These are phyloP conservation scores for Sebastes nivosus DNA, from an alignment of 2,797 vertebrate genomes.

Conservation along the genomic window DNA sequence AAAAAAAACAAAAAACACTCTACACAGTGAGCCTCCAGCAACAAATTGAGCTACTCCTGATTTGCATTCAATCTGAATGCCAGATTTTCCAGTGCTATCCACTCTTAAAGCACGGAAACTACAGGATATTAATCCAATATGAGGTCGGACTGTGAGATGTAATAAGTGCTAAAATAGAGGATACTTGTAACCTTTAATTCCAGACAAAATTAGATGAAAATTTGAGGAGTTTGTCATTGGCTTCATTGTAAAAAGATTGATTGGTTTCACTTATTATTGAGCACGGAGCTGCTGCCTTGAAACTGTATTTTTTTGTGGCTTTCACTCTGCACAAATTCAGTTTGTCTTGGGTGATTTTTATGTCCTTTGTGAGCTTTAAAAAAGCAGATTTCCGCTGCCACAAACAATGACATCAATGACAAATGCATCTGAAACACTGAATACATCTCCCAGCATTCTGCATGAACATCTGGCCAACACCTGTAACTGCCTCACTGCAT, in stretches of 20 bases:
- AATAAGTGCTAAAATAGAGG: neutral
- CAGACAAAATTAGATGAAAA: neutral
- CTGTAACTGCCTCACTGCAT: constrained; percentile 15
- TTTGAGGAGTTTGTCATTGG: neutral
- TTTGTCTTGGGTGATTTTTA: neutral
- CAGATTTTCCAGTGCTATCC: neutral
- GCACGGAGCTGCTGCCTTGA: neutral
- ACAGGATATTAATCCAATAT: neutral
- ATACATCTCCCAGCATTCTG: neutral
- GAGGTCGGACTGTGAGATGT: neutral
- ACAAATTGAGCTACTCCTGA: constrained; percentile 45
- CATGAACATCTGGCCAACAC: constrained; percentile 49
- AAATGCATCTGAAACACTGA: neutral
- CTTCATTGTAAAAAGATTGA: neutral
- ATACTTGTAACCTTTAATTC: neutral
- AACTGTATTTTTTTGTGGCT: neutral
- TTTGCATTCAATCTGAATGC: constrained; percentile 58
- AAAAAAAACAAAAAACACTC: constrained; percentile 8
- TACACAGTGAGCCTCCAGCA: constrained; percentile 43
- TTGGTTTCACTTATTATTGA: neutral
- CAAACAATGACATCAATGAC: constrained; percentile 1
- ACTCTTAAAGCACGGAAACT: neutral
- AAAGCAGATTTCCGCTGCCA: neutral
- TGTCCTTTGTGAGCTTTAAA: neutral
- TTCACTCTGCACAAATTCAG: neutral